A percentile compares a stretch with the other conserved stretches of the same genome.
These are phyloP conservation scores for Drepana arcuata DNA, from an alignment of 1,140 invertebrate genomes.

Conservation along the genomic window DNA sequence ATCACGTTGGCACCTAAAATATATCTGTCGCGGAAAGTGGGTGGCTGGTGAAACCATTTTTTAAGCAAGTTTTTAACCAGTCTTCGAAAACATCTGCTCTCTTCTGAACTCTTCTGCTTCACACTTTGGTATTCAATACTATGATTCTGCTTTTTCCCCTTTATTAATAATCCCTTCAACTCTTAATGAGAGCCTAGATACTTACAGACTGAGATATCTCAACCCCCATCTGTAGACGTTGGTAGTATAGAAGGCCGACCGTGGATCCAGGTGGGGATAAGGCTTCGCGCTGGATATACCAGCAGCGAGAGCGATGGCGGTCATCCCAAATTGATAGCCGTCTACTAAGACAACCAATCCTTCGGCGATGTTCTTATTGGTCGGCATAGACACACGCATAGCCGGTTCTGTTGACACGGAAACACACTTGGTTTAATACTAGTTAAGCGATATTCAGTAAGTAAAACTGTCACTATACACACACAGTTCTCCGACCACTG, in stretches of 20 bases:
- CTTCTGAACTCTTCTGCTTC: neutral
- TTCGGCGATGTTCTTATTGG: slow-evolving; percentile 18
- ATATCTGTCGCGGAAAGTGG: too few species aligned
- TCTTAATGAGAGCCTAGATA: slow-evolving; percentile 2
- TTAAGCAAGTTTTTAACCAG: neutral
- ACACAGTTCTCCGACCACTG: too few species aligned
- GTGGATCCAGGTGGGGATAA: slow-evolving; percentile 32
- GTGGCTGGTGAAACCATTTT: neutral
- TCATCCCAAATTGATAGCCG: slow-evolving; percentile 33
- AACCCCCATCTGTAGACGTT: slow-evolving; percentile 42
- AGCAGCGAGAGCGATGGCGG: slow-evolving; percentile 21
- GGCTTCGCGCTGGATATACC: slow-evolving; percentile 21
- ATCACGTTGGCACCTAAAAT: too few species aligned
- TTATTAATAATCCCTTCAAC: too few species aligned
- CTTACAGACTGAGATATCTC: slow-evolving; percentile 45
- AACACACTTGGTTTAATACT: neutral
- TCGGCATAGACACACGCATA: slow-evolving; percentile 7
- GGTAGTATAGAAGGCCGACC: slow-evolving; percentile 38
- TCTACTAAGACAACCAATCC: slow-evolving; percentile 32
- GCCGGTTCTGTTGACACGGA: neutral
- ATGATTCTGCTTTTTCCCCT: too few species aligned
- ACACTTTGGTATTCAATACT: neutral
- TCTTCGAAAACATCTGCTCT: neutral
- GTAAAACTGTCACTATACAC: too few species aligned
- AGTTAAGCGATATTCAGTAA: neutral